Percentiles rank a stretch among this genome's conserved stretches.
Evolutionary conservation across 92 coral and sea anemone species (phyloP).

Genomic region (Heliopora coerulea): DNA sequence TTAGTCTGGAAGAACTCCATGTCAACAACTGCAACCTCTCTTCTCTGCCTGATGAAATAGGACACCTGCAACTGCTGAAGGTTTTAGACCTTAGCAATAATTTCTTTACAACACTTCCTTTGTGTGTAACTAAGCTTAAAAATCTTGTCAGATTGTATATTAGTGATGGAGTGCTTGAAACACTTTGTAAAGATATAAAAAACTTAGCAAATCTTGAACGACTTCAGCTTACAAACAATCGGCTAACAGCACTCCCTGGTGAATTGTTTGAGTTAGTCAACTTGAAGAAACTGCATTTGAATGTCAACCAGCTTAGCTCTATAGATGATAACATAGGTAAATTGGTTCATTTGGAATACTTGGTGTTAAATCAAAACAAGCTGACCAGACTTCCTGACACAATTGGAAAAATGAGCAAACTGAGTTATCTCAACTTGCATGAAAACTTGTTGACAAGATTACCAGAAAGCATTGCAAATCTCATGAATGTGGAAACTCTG

Average conservation of each 20-base stretch:
- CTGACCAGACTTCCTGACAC: constrained; percentile 68
- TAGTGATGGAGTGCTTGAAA: constrained; percentile 54
- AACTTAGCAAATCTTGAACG: constrained; percentile 63
- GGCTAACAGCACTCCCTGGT: constrained; percentile 62
- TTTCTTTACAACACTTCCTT: constrained; percentile 50
- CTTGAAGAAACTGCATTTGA: constrained; percentile 62
- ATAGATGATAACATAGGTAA: constrained; percentile 62
- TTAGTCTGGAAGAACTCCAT: constrained; percentile 61
- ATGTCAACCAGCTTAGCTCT: constrained; percentile 54
- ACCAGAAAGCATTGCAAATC: constrained; percentile 65
- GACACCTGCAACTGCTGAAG: constrained; percentile 45
- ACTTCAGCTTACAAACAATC: constrained; percentile 60
- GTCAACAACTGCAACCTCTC: constrained; percentile 67
- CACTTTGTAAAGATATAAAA: constrained; percentile 66
- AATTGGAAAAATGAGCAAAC: constrained; percentile 57
- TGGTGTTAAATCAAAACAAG: constrained; percentile 65
- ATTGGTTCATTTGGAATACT: constrained; percentile 54
- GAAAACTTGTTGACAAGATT: constrained; percentile 76
- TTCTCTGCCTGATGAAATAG: constrained; percentile 59
- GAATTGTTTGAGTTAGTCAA: constrained; percentile 59
- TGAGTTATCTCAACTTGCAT: constrained; percentile 63
- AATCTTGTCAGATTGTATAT: constrained; percentile 64
- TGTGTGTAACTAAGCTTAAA: constrained; percentile 61
- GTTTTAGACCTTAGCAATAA: constrained; percentile 79
- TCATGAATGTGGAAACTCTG: constrained; percentile 52